A percentile compares a stretch with the other conserved stretches of the same genome.
These are phyloP conservation scores for Crotalus horridus DNA, from an alignment of 2,113 vertebrate species.

Conservation along the genomic window DNA sequence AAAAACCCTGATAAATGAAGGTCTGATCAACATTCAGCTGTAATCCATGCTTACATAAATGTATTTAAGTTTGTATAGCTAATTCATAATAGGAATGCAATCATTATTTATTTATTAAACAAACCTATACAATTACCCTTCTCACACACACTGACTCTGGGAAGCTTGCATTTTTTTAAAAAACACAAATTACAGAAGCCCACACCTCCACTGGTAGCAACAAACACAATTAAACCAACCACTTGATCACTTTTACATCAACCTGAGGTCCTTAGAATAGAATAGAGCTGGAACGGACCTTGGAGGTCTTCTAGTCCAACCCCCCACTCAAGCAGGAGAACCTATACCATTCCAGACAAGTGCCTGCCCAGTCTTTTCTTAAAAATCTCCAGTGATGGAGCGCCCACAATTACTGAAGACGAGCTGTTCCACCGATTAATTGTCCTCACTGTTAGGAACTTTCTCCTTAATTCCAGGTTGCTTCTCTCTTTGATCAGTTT, in stretches of 20 bases:
- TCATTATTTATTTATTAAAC: neutral
- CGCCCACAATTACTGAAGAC: too few relatives aligned
- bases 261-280: neutral
- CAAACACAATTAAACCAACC: neutral
- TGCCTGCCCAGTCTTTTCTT: too few relatives aligned
- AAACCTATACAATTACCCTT: neutral
- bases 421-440: too few relatives aligned
- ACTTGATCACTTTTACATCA: neutral
- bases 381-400: too few relatives aligned
- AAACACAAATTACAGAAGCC: neutral
- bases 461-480: too few relatives aligned
- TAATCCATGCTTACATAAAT: neutral
- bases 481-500: too few relatives aligned
- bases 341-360: too few relatives aligned
- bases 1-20: neutral
- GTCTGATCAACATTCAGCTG: neutral
- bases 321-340: too few relatives aligned
- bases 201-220: neutral
- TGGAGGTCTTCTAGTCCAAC: too few relatives aligned
- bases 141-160: neutral
- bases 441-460: too few relatives aligned
- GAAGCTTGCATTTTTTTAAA: neutral
- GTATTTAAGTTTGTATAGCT: neutral
- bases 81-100: neutral
- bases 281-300: too few relatives aligned